These are phyloP conservation scores for Melanchra persicariae DNA, from an alignment of 2,888 invertebrate species.

Conservation along the genomic window DNA sequence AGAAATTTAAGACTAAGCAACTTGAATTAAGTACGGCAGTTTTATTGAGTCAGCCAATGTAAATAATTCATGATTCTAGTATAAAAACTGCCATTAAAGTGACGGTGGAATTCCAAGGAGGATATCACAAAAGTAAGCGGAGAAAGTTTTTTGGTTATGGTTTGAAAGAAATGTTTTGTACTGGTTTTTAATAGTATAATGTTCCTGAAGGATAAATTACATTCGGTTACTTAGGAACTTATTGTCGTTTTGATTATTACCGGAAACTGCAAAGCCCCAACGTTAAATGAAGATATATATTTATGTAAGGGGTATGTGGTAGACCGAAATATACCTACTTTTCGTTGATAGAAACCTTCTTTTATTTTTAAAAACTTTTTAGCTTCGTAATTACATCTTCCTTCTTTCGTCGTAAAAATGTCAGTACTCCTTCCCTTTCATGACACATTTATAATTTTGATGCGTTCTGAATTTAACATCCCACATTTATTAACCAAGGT, in stretches of 20 bases:
- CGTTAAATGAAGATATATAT: too few species aligned
- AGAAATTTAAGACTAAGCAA: slow-evolving; percentile 51
- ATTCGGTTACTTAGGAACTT: neutral
- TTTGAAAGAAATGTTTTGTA: neutral
- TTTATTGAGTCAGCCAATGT: slow-evolving; percentile 62
- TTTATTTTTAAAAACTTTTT: too few species aligned
- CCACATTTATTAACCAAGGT: too few species aligned
- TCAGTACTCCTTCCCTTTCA: too few species aligned
- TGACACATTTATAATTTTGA: too few species aligned
- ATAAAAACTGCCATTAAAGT: slow-evolving; percentile 46
- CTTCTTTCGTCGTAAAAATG: too few species aligned
- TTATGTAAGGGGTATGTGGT: too few species aligned
- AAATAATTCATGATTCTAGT: slow-evolving; percentile 69
- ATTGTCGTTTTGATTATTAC: neutral
- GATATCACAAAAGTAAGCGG: slow-evolving; percentile 11
- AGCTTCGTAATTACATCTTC: too few species aligned
- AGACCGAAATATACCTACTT: too few species aligned
- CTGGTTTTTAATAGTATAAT: neutral
- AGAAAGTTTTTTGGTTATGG: slow-evolving; percentile 25
- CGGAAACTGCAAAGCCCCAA: neutral
- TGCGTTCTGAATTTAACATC: too few species aligned
- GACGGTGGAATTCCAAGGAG: slow-evolving; percentile 41
- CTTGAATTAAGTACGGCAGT: slow-evolving; percentile 63
- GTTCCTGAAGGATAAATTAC: neutral
- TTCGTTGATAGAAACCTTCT: too few species aligned